These are phyloP conservation scores for Eudyptes chrysolophus DNA, from an alignment of 2,113 vertebrate species.

Conservation along the genomic window DNA sequence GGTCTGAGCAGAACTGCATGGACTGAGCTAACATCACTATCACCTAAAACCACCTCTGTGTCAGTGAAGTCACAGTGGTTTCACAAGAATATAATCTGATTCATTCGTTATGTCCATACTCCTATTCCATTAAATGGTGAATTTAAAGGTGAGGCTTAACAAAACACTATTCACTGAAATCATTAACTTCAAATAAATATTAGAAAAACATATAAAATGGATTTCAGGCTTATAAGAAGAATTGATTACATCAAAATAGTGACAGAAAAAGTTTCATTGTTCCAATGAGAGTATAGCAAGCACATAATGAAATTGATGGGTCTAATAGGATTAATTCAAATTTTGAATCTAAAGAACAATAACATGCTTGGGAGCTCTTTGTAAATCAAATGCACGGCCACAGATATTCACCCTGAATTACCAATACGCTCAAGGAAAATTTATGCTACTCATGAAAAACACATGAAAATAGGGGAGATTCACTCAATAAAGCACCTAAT, in stretches of 20 bases:
- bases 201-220: background rate
- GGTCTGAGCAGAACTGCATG: background rate
- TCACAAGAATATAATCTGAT: background rate
- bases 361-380: background rate
- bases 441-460: background rate
- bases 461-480: background rate
- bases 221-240: background rate
- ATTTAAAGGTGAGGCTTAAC: background rate
- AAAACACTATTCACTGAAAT: background rate
- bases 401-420: background rate
- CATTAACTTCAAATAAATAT: background rate
- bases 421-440: background rate
- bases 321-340: constrained; percentile 5
- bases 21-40: background rate
- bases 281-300: background rate
- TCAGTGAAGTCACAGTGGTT: background rate
- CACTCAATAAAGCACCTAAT: background rate
- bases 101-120: background rate
- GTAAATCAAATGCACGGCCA: background rate
- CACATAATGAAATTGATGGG: background rate
- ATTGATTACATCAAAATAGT: background rate
- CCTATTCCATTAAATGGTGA: background rate
- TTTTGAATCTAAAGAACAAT: background rate
- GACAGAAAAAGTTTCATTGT: background rate
- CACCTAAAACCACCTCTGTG: background rate